A percentile compares a stretch with the other conserved stretches of the same genome.
These are phyloP conservation scores for Esox niger DNA, from an alignment of 2,113 vertebrate genomes.

Conservation along the genomic window DNA sequence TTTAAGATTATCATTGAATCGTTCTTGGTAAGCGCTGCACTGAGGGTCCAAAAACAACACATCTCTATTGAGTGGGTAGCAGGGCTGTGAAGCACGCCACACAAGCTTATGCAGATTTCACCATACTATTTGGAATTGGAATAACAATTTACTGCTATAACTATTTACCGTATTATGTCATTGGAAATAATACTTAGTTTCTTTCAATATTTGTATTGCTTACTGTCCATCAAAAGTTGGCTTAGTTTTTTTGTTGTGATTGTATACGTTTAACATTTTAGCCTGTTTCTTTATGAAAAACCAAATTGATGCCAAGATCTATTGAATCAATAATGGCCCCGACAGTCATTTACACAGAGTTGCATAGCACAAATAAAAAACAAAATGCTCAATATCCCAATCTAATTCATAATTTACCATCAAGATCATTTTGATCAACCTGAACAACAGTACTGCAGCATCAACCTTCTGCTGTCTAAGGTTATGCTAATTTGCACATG, in stretches of 20 bases:
- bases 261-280: not conserved
- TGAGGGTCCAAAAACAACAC: constrained; percentile 11
- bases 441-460: not conserved
- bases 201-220: not conserved
- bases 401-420: not conserved
- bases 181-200: too few relatives aligned
- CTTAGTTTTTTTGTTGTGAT: not conserved
- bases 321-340: not conserved
- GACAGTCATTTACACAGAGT: not conserved
- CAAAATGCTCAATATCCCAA: not conserved
- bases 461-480: not conserved
- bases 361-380: not conserved
- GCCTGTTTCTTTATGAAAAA: not conserved
- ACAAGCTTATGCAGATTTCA: not conserved
- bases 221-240: not conserved
- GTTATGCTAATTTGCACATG: not conserved
- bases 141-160: too few relatives aligned
- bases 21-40: not conserved
- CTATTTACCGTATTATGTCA: too few relatives aligned
- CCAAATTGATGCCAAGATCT: not conserved
- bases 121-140: too few relatives aligned
- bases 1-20: not conserved
- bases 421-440: not conserved
- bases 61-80: constrained; percentile 51
- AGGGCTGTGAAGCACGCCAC: constrained; percentile 11